These are phyloP conservation scores for Folsomia candida DNA, from an alignment of 2,888 invertebrate genomes.

Conservation along the genomic window DNA sequence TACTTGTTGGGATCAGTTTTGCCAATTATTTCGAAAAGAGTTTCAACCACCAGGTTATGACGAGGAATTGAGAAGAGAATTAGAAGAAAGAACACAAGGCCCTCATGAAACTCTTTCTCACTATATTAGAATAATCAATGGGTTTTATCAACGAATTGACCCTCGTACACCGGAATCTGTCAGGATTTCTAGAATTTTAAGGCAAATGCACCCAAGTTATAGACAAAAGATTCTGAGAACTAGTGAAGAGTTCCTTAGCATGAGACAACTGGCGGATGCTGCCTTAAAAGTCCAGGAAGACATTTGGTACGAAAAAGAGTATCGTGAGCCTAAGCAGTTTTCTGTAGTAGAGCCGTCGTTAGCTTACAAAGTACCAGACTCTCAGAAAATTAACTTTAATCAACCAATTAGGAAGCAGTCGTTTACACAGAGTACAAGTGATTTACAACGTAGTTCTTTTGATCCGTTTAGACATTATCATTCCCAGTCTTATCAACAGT, in stretches of 20 bases:
- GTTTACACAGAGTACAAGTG: no score
- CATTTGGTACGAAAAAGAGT: not conserved
- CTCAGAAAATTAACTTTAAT: not conserved
- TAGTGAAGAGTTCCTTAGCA: not conserved
- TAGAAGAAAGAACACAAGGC: not conserved
- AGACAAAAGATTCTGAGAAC: not conserved
- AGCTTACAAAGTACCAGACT: not conserved
- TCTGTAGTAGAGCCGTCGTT: no score
- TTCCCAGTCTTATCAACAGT: no score
- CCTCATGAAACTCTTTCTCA: not conserved
- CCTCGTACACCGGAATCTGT: not conserved
- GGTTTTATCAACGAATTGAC: not conserved
- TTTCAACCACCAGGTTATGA: constrained; percentile 3
- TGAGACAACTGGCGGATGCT: not conserved
- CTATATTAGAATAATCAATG: constrained; percentile 2
- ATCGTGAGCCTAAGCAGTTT: no score
- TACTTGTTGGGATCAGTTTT: not conserved
- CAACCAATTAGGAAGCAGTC: no score
- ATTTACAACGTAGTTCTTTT: no score
- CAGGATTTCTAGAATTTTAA: not conserved
- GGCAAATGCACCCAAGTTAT: constrained; percentile 3
- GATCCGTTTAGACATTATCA: no score
- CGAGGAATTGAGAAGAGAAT: not conserved
- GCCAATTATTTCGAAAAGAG: not conserved
- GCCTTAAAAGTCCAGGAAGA: not conserved